Evolutionary conservation across 2,888 invertebrate species (phyloP).

Genomic region (Hetaerina titia): DNA sequence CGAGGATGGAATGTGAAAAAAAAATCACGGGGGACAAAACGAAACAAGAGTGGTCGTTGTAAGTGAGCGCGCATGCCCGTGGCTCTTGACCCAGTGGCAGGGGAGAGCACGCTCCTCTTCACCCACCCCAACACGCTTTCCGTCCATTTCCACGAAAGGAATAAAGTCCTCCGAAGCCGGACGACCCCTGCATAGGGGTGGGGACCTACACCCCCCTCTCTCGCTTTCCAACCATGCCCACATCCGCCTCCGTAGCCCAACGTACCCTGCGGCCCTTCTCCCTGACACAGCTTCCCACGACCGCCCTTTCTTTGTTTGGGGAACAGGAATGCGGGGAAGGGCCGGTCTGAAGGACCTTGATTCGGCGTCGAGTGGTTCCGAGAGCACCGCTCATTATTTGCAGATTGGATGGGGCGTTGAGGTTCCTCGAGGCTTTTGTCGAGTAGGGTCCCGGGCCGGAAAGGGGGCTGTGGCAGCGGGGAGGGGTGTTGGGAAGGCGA

Average conservation of each 20-base stretch:
- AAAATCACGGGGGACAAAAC: background rate
- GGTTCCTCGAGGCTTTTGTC: constrained; percentile 4
- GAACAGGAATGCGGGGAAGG: background rate
- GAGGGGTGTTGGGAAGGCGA: background rate
- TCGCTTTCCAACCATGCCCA: too few relatives aligned
- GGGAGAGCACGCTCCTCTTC: background rate
- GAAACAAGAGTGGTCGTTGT: background rate
- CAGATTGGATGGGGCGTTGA: background rate
- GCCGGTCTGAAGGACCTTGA: background rate
- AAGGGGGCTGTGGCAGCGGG: background rate
- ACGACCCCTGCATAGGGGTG: background rate
- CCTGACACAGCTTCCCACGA: background rate
- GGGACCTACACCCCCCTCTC: too few relatives aligned
- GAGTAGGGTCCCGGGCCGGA: too few relatives aligned
- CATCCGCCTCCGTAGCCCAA: background rate
- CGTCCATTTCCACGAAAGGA: background rate
- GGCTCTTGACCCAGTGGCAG: background rate
- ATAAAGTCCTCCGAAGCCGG: background rate
- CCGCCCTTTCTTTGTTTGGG: background rate
- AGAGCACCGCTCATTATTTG: background rate
- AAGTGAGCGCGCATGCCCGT: background rate
- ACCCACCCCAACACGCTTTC: background rate
- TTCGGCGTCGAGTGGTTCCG: background rate
- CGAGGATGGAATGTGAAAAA: background rate
- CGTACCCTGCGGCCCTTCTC: background rate